A percentile compares a stretch with the other conserved stretches of the same genome.
phyloP scores from a whole-genome alignment of 2,888 invertebrate species.

The Pterobdella sp. region DNA sequence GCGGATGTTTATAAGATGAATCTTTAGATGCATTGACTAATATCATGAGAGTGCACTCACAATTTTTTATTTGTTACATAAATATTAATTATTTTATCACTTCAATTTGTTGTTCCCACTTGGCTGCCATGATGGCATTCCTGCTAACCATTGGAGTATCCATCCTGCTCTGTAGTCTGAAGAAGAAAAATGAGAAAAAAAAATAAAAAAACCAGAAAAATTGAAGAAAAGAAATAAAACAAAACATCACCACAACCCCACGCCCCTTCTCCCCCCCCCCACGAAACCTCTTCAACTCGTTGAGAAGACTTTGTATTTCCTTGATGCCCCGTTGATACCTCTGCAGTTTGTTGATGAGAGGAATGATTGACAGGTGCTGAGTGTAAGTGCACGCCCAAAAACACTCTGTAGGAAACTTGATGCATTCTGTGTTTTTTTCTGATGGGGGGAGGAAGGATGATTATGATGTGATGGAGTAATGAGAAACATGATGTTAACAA shows the following conservation, averaged over 20 bases:
- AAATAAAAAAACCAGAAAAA: too few species aligned
- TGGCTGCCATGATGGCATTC: constrained; percentile 72
- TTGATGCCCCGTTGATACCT: constrained; percentile 67
- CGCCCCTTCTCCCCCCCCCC: background rate
- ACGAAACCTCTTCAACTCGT: constrained; percentile 50
- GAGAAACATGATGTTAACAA: too few species aligned
- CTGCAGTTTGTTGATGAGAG: constrained; percentile 76
- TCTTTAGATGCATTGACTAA: background rate
- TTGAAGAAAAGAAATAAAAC: too few species aligned
- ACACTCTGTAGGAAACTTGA: constrained; percentile 90
- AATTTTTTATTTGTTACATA: background rate
- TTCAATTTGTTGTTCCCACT: constrained; percentile 71
- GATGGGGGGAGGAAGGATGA: background rate
- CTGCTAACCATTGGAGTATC: constrained; percentile 50
- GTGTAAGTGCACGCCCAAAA: constrained; percentile 92
- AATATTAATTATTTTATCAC: constrained; percentile 22
- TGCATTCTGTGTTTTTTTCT: constrained; percentile 60
- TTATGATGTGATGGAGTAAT: background rate
- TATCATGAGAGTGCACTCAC: background rate
- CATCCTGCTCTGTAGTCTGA: constrained; percentile 54
- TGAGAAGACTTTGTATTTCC: constrained; percentile 62
- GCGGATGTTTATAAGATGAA: background rate
- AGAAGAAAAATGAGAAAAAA: background rate
- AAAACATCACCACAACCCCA: background rate
- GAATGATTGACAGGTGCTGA: constrained; percentile 82